phyloP scores from a whole-genome alignment of 2,888 invertebrate genomes.

The Drosophila algonquin region DNA sequence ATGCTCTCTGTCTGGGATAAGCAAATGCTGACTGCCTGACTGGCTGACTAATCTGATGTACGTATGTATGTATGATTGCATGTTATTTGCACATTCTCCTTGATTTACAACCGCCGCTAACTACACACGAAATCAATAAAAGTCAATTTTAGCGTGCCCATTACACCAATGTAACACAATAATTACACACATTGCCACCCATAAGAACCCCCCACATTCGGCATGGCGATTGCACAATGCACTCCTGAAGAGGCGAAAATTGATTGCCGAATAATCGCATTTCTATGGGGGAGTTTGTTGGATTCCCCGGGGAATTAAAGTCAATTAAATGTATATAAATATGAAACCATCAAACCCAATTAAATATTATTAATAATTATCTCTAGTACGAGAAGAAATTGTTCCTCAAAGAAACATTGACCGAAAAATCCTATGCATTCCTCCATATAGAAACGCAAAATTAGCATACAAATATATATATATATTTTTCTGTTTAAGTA shows the following conservation, averaged over 20 bases:
- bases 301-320: background rate
- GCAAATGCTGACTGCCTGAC: constrained; percentile 21
- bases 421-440: too few relatives aligned
- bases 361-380: too few relatives aligned
- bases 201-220: constrained; percentile 24
- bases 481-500: too few relatives aligned
- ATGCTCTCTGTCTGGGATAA: constrained; percentile 16
- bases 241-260: constrained; percentile 19
- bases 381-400: too few relatives aligned
- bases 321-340: background rate
- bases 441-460: too few relatives aligned
- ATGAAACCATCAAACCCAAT: background rate
- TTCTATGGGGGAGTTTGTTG: constrained; percentile 17
- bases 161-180: constrained; percentile 46
- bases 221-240: constrained; percentile 35
- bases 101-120: constrained; percentile 61
- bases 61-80: constrained; percentile 46
- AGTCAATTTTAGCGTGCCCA: constrained; percentile 46
- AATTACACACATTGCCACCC: constrained; percentile 24
- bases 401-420: too few relatives aligned
- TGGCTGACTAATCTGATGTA: constrained; percentile 26
- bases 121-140: constrained; percentile 59
- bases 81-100: constrained; percentile 60
- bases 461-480: too few relatives aligned
- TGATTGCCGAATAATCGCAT: constrained; percentile 1